Percentiles rank a stretch among this genome's conserved stretches.
phyloP scores from a whole-genome alignment of 2,888 invertebrate species.

The Agrotis exclamationis region DNA sequence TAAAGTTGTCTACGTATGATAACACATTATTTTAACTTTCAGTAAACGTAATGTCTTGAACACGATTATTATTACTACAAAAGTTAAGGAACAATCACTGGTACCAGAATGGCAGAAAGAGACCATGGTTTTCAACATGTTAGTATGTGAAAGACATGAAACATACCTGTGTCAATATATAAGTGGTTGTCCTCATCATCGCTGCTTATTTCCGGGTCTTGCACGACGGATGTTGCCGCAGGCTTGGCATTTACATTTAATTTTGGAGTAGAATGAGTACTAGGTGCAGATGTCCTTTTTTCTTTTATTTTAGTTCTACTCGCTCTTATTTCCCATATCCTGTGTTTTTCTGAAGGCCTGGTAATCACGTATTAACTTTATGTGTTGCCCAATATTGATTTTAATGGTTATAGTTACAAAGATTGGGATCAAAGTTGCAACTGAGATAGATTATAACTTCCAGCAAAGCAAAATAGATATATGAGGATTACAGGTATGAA shows the following conservation, averaged over 20 bases:
- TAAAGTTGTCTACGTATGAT: too few species aligned
- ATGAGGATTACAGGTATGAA: background rate
- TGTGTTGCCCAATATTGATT: too few species aligned
- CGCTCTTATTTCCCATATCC: conserved; percentile 19
- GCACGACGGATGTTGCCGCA: background rate
- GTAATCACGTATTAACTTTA: background rate
- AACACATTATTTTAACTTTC: background rate
- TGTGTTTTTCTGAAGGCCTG: conserved; percentile 53
- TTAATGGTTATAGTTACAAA: too few species aligned
- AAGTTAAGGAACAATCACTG: background rate
- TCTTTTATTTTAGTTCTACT: conserved; percentile 11
- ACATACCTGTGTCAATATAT: conserved; percentile 70
- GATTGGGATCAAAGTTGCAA: too few species aligned
- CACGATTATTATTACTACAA: background rate
- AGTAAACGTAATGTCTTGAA: background rate
- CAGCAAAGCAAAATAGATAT: too few species aligned
- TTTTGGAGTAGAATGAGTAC: background rate
- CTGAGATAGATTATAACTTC: too few species aligned
- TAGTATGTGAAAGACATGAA: background rate
- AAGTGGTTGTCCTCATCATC: conserved; percentile 56
- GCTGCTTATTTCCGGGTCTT: conserved; percentile 28
- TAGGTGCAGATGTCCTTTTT: too few species aligned
- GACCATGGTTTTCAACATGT: background rate
- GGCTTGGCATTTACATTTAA: background rate
- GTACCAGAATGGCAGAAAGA: conserved; percentile 1